These are phyloP conservation scores for Lasiurus borealis DNA, from an alignment of 2,113 vertebrate genomes.

Conservation along the genomic window DNA sequence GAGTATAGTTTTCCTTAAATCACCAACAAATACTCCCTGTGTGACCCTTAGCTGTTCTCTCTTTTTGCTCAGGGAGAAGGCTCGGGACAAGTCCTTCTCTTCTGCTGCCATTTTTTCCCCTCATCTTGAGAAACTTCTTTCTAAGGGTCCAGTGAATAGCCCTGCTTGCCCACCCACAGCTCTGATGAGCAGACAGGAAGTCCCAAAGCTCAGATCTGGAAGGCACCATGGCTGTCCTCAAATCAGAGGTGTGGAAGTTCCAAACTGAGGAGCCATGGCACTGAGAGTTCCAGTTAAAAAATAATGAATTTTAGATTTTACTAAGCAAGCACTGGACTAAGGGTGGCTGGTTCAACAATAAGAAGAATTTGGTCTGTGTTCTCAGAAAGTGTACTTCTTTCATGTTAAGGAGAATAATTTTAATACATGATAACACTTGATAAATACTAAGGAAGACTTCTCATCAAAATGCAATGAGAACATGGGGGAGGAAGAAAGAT, in stretches of 20 bases:
- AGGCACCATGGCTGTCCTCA: background rate
- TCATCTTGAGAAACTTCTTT: background rate
- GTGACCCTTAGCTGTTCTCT: no score
- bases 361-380: constrained; percentile 22
- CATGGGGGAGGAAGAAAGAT: background rate
- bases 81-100: no score
- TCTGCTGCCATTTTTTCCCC: no score
- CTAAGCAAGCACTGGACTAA: background rate
- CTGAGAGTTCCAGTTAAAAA: background rate
- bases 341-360: background rate
- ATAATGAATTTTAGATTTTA: background rate
- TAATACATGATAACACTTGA: background rate
- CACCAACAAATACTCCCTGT: no score
- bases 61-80: no score
- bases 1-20: no score
- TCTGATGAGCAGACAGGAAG: background rate
- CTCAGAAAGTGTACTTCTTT: background rate
- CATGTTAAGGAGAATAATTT: background rate
- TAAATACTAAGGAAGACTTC: constrained; percentile 17
- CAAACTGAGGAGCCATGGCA: background rate
- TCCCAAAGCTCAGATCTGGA: background rate
- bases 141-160: background rate
- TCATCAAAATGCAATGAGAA: background rate
- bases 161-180: background rate
- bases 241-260: background rate